Base-by-base conservation (phyloP, 30 jellyfish, hydroid and myxozoan genomes). In the Aurelia sp. region DNA sequence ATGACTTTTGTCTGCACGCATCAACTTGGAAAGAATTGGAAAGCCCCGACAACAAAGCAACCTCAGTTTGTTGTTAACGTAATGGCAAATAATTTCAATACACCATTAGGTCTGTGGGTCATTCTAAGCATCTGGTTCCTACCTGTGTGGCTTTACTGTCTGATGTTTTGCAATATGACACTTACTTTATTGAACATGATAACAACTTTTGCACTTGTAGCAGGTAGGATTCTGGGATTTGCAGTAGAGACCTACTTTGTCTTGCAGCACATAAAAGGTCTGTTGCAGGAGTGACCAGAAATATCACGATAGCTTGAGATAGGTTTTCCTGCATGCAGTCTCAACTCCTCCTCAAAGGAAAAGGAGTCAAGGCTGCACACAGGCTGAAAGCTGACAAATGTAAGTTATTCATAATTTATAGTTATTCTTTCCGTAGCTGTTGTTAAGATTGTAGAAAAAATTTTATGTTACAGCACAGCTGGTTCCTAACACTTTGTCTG, bases 1-100 rank as follows among this genome's bases (percentile, higher is more conserved):
- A 80, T 87, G 19, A 76, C 90, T 6, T 92, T 92, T 63, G 97
- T 88, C 1, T 87, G 95, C 88, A 81, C 92, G 8, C 98, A 92
- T 50, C 88, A 75, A 35, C 78, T 78, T 22, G 97, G 97, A 17
- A 59, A 35, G 60, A 72, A 70, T 0, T 92, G 98, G 98, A 94
- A 92, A 72, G 67, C 51, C 61, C 80, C 76, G 27, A 16, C 67
- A 0, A 15, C 76, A 41, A 21, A 52, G 13, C 96, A 68, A 66
- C 96, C 96, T 27, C 19, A 13, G 65, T 40, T 88, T 16, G 91
- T 88, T 9, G 13, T 67, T 9, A 33, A n/a, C 13, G 67, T 88
- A 1, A 77, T 88, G 96, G 80, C 87, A 18, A 63, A 88, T 40
- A 71, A 72, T 24, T 88, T 88, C 76, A 68, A 88, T 24, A 68